phyloP scores from a whole-genome alignment of 35 echinoderm and acorn worm species.

The Patiria miniata region DNA sequence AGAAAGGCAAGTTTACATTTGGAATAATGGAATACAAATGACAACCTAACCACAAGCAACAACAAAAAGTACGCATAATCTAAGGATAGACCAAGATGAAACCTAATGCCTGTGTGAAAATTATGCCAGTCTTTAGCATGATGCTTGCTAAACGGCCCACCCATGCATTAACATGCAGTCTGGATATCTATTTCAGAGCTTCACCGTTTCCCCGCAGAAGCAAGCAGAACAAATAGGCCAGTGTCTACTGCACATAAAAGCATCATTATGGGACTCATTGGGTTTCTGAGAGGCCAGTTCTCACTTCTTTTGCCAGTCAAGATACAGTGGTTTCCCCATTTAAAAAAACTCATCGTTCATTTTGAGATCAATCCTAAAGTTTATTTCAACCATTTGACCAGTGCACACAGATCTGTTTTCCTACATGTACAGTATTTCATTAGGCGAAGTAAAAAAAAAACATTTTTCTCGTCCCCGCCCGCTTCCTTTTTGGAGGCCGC shows the following conservation, averaged over 20 bases:
- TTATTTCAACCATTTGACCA: no score
- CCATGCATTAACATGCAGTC: constrained; percentile 16
- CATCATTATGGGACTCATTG: no score
- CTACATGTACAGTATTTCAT: no score
- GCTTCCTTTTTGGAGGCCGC: no score
- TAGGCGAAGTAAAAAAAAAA: no score
- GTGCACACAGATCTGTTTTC: no score
- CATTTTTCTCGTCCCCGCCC: no score
- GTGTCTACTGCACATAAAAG: neutral
- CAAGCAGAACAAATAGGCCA: constrained; percentile 13
- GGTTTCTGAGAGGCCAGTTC: no score
- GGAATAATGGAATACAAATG: constrained; percentile 3
- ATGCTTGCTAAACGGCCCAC: neutral
- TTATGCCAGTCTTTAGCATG: neutral
- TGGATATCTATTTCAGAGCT: neutral
- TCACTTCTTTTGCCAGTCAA: no score
- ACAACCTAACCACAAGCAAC: neutral
- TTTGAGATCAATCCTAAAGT: no score
- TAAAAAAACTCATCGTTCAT: no score
- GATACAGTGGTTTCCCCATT: no score
- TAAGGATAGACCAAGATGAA: neutral
- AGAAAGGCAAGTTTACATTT: neutral
- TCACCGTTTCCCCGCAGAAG: neutral
- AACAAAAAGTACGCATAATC: neutral
- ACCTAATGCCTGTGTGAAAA: constrained; percentile 23